Conservation (phyloP, 2,797 vertebrate species). For the Pempheris klunzingeri region DNA sequence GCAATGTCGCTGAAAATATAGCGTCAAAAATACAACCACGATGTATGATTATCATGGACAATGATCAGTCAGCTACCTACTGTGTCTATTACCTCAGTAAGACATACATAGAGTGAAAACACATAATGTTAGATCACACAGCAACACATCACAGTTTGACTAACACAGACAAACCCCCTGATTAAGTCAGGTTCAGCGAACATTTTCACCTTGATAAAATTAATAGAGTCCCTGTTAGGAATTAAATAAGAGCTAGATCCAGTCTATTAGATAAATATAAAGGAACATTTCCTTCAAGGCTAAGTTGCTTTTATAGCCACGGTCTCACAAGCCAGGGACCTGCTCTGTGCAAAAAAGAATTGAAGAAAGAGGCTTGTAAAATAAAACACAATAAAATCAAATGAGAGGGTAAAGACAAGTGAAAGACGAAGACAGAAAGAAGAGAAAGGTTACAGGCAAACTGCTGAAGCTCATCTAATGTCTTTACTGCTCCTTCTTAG, state of each 20-base stretch:
- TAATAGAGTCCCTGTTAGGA: conserved; percentile 22
- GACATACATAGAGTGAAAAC: conserved; percentile 61
- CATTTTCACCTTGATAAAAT: conserved; percentile 53
- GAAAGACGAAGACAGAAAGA: conserved; percentile 9
- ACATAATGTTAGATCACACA: conserved; percentile 66
- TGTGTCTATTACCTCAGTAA: conserved; percentile 51
- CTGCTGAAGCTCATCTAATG: conserved; percentile 24
- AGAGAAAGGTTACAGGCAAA: conserved; percentile 5
- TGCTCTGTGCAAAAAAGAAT: conserved; percentile 22
- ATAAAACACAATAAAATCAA: conserved; percentile 14
- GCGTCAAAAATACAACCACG: conserved; percentile 39
- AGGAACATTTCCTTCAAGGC: conserved; percentile 42
- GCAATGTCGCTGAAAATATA: conserved; percentile 30
- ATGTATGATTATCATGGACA: conserved; percentile 57
- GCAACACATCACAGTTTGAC: conserved; percentile 71
- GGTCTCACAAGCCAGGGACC: conserved; percentile 31
- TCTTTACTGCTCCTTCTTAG: conserved; percentile 20
- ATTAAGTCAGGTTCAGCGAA: conserved; percentile 56
- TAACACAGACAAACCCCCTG: conserved; percentile 59
- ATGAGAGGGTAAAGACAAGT: not conserved
- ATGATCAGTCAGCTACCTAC: conserved; percentile 49
- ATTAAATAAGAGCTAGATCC: conserved; percentile 34
- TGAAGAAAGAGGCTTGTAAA: conserved; percentile 36
- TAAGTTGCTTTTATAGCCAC: conserved; percentile 47
- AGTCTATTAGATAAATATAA: conserved; percentile 38